Conservation (phyloP, 2,888 invertebrate species). For the Corbicula japonica region DNA sequence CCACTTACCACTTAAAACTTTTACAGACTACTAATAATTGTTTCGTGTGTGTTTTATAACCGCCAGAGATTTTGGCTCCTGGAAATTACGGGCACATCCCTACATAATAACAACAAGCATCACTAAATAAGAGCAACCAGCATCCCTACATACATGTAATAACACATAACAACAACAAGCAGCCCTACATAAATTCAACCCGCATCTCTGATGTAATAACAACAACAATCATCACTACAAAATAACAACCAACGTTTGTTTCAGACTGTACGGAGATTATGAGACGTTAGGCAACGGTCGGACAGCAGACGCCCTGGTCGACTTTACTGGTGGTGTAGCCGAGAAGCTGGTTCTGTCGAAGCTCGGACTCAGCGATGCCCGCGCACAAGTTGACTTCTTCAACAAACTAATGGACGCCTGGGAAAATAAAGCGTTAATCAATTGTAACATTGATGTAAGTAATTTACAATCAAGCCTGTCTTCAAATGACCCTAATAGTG, state of each 20-base stretch:
- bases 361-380: conserved; percentile 67
- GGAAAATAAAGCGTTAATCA: conserved; percentile 88
- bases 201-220: not conserved
- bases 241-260: not conserved
- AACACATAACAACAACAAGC: no score
- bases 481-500: no score
- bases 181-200: not conserved
- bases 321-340: conserved; percentile 89
- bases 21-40: no score
- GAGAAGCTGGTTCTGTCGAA: conserved; percentile 87
- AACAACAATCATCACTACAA: not conserved
- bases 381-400: conserved; percentile 87
- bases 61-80: no score
- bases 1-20: no score
- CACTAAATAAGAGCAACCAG: no score
- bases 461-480: no score
- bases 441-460: conserved; percentile 88
- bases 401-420: conserved; percentile 87
- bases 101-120: no score
- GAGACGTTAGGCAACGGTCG: conserved; percentile 88
- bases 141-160: no score
- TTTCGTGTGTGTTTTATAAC: no score
- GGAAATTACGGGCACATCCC: no score
- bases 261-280: conserved; percentile 88
- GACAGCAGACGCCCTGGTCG: conserved; percentile 89